Percentiles rank a stretch among this genome's conserved stretches.
Conservation (phyloP, 2,888 invertebrate genomes). For the Melanostoma mellinum region DNA sequence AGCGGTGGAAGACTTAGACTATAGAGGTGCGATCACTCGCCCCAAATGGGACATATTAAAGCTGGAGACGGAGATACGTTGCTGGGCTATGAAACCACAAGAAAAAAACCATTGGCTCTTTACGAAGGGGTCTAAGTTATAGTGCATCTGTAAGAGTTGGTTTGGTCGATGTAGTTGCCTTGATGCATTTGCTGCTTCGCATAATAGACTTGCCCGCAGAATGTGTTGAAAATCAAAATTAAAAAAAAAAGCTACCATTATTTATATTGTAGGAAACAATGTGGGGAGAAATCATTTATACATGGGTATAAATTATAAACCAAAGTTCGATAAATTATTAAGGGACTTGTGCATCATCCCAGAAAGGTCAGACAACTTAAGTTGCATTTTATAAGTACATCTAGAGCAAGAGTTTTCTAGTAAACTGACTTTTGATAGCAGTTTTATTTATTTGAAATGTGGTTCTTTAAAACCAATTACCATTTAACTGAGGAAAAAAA, state of each 20-base stretch:
- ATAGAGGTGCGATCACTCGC: constrained; percentile 44
- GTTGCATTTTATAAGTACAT: too few species aligned
- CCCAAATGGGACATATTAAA: constrained; percentile 19
- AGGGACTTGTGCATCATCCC: too few species aligned
- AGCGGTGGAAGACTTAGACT: constrained; percentile 38
- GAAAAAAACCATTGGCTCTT: constrained; percentile 28
- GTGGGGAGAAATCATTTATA: background rate
- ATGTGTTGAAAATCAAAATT: too few species aligned
- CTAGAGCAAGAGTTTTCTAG: too few species aligned
- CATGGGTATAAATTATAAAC: too few species aligned
- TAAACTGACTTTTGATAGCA: too few species aligned
- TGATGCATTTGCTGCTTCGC: background rate
- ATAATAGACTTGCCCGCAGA: background rate
- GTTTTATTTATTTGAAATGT: too few species aligned
- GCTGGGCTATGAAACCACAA: constrained; percentile 16
- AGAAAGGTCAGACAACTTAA: too few species aligned
- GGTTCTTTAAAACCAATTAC: too few species aligned
- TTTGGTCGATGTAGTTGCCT: constrained; percentile 24
- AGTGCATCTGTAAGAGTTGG: constrained; percentile 41
- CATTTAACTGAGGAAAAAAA: too few species aligned
- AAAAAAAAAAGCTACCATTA: background rate
- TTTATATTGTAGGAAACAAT: constrained; percentile 12
- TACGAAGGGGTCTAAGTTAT: constrained; percentile 5
- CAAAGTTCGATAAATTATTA: too few species aligned
- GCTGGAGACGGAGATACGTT: constrained; percentile 25